Percentiles rank a stretch among this genome's conserved stretches.
Conservation (phyloP, 2,797 vertebrate genomes). For the Notolepis coatsorum region DNA sequence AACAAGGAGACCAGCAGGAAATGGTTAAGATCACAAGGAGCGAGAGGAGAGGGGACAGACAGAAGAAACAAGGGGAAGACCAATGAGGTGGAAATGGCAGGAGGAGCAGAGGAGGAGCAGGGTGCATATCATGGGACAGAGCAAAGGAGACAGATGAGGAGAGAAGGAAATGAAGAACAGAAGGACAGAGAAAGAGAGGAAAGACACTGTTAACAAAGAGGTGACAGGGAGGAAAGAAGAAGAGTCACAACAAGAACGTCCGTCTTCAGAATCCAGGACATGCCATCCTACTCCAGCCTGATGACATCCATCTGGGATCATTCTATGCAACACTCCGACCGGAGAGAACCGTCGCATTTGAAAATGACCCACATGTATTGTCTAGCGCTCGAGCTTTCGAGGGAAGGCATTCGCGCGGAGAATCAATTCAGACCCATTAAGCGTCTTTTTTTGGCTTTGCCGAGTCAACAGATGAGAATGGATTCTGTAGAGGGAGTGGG, state of each 20-base stretch:
- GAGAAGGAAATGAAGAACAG: constrained; percentile 38
- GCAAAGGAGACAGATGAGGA: constrained; percentile 6
- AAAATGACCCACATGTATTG: background rate
- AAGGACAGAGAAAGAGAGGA: constrained; percentile 12
- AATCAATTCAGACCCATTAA: background rate
- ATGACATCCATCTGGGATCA: background rate
- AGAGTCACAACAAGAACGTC: constrained; percentile 49
- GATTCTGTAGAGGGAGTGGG: constrained; percentile 55
- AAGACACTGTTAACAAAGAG: constrained; percentile 9
- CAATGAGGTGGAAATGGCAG: constrained; percentile 36
- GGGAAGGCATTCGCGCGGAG: background rate
- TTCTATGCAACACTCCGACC: background rate
- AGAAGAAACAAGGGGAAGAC: constrained; percentile 26
- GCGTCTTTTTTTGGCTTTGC: background rate
- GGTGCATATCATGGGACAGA: too few relatives aligned
- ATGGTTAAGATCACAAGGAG: constrained; percentile 28
- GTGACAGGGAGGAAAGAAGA: constrained; percentile 39
- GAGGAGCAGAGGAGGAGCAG: constrained; percentile 14
- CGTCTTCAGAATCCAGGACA: constrained; percentile 53
- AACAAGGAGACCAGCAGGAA: constrained; percentile 38
- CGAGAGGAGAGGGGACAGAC: constrained; percentile 20
- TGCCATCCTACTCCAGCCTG: background rate
- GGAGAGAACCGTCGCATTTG: background rate
- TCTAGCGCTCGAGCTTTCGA: constrained; percentile 4
- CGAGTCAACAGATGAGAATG: constrained; percentile 1